Base-by-base conservation (phyloP, 2,888 invertebrate species). In the Hypselothyrea guttata region DNA sequence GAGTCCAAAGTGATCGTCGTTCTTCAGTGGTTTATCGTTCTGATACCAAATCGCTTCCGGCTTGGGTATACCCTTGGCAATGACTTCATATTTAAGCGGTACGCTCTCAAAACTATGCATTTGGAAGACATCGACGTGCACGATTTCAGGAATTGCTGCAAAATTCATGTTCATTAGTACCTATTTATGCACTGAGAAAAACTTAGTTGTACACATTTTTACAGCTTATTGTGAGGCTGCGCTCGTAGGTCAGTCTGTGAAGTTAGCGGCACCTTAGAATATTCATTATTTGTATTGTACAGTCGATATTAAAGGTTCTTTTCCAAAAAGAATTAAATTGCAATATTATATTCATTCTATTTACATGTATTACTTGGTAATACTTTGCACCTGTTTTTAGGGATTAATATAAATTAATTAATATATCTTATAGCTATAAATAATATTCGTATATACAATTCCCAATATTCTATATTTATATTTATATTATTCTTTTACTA, bases 1-100 rank as follows among this genome's bases (percentile, higher is more conserved):
- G 27, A 94, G 91, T 56, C 92, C 92, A 47, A 94, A 91, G 53
- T 93, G 91, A 38, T 92, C 92, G 63, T 94, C 93, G 0, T 93
- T 90, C 67, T 93, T 93, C 22, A 96, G 91, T 64, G 93, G 94
- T 75, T 94, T 92, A 35, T 94, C 95, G 85, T 96, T 93, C 79
- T 95, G 93, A 18, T 93, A 93, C 96, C 96, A 97, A 82, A 93
- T 93, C 2, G 94, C 94, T 37, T 92, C 93, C 0, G 96, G 96
- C 67, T 94, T 92, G 7, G 97, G 97, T 60, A 93, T 91, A 12
- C 95, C 96, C 37, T 92, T 92, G 0, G 95, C 95, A 68, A 93
- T 92, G 0, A 97, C 93, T 62, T 95, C 94, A 90, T 95, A 97
- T 65, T 93, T 93, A 40, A 95, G 92, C 7, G 94, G 94, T 48